phyloP scores from a whole-genome alignment of 2,888 invertebrate species.

The Stramonita haemastoma region DNA sequence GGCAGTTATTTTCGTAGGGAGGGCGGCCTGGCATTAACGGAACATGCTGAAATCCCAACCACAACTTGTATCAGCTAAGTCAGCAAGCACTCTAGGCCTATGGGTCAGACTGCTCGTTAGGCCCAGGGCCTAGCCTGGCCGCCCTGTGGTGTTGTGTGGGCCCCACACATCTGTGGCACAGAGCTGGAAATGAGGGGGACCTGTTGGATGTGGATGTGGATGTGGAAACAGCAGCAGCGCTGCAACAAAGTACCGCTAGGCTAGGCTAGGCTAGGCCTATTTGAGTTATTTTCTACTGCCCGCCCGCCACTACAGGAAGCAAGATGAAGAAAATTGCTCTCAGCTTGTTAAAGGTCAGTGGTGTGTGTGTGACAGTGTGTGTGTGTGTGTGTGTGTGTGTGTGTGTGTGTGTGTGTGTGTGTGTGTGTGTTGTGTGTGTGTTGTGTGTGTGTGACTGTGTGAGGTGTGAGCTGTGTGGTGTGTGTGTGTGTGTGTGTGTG shows the following conservation, averaged over 20 bases:
- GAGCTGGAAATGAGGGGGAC: no score
- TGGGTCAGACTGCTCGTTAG: neutral
- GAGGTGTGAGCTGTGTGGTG: neutral
- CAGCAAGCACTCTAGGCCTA: neutral
- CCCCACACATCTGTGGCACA: no score
- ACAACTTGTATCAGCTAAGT: no score
- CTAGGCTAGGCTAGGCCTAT: neutral
- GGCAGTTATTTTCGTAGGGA: neutral
- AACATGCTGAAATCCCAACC: no score
- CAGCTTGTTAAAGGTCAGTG: slow-evolving; percentile 51
- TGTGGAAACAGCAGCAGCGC: neutral
- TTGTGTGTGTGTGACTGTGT: neutral
- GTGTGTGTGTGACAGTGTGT: neutral
- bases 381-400: no score
- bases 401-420: no score
- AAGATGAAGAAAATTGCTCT: slow-evolving; percentile 53
- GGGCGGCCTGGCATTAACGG: neutral
- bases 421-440: neutral
- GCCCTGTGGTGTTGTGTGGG: neutral
- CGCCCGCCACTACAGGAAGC: neutral
- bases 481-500: neutral
- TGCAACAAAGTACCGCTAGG: neutral
- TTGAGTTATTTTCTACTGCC: neutral
- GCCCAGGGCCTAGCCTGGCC: neutral
- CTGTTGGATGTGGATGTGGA: neutral